Evolutionary conservation across 2,888 invertebrate genomes (phyloP), one percentile per base, ranked within the genome.

Genomic region (Clitarchus hookeri): DNA sequence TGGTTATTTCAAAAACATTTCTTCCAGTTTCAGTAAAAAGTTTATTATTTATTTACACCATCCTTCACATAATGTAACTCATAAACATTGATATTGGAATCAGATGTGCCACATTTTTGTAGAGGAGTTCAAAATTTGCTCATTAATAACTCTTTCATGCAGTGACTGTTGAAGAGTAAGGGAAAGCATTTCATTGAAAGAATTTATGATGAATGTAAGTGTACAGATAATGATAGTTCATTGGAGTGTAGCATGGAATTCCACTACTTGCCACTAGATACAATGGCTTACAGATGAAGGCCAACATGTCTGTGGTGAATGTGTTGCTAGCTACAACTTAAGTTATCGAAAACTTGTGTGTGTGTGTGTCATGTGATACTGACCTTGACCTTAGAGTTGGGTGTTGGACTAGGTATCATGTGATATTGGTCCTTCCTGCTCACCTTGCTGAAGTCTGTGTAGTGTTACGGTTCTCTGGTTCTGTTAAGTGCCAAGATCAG

Each of bases 381-480:
- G 19, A 65, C 65, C 65, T 65, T 65, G 65, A 65, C 65, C 65
- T 65, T 65, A 65, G 65, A 65, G 65, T 65, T n/a, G 65, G 23
- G 23, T 65, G 65, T n/a, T 65, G 65, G 65, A 23, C 65, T 23
- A 65, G 19, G 8, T n/a, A n/a, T 65, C 65, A 48, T 13, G 48
- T 48, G 48, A 6, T 48, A 48, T 48, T 48, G 48, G 48, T 48
- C 48, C 16, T 65, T 65, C 65, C 65, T 65, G 65, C 65, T 65
- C 65, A n/a, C 65, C 65, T 65, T 65, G 65, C n/a, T n/a, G 19
- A 65, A 65, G 65, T 0, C n/a, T 65, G 23, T 19, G 65, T n/a
- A 2, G 16, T 65, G 8, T 19, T 65, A 19, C 23, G 1, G 36
- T 36, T 65, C 65, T 65, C 19, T 8, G 8, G n/a, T 65, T 65